phyloP scores from a whole-genome alignment of 2,113 vertebrate genomes.

The Baryphthengus martii region DNA sequence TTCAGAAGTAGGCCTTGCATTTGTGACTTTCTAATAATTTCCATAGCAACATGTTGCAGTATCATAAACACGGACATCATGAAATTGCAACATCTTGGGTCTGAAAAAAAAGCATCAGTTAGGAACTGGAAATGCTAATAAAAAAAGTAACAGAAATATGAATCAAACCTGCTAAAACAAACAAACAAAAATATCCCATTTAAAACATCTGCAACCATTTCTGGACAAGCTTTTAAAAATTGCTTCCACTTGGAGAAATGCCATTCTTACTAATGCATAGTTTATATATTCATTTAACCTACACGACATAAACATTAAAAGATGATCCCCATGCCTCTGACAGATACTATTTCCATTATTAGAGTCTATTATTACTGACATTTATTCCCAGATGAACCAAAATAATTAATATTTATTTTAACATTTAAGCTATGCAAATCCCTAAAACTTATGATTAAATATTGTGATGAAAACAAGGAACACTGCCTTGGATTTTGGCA shows the following conservation, averaged over 20 bases:
- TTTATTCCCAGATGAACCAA: constrained; percentile 19
- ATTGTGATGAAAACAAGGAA: not conserved
- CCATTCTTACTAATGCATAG: not conserved
- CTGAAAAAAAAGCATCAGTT: not conserved
- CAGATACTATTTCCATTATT: not conserved
- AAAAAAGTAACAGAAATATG: not conserved
- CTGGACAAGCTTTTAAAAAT: constrained; percentile 15
- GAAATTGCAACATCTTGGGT: not conserved
- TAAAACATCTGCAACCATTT: constrained; percentile 28
- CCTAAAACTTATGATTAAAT: not conserved
- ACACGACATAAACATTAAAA: constrained; percentile 9
- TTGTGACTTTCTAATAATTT: not conserved
- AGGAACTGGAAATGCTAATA: not conserved
- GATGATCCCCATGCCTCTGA: not conserved
- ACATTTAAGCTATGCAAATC: not conserved
- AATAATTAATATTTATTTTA: constrained; percentile 6
- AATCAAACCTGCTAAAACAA: constrained; percentile 6
- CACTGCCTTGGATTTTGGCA: not conserved
- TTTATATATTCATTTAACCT: constrained; percentile 26
- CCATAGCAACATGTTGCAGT: not conserved
- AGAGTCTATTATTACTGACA: not conserved
- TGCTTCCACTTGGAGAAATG: constrained; percentile 47
- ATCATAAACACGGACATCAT: not conserved
- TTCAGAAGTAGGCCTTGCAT: not conserved
- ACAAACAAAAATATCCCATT: constrained; percentile 15